phyloP scores from a whole-genome alignment of 2,797 vertebrate genomes.

The Falco rusticolus region DNA sequence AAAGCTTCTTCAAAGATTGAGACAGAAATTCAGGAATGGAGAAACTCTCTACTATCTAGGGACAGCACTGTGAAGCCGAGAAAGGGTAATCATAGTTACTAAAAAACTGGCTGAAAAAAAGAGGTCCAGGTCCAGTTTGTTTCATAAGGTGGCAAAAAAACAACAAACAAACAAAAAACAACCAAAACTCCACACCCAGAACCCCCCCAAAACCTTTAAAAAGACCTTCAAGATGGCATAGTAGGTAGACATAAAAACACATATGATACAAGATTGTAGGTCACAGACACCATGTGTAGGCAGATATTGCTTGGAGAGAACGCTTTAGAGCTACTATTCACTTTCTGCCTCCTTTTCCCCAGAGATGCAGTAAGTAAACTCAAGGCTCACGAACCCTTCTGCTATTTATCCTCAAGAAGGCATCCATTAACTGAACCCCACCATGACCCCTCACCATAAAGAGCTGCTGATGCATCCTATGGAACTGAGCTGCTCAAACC shows the following conservation, averaged over 20 bases:
- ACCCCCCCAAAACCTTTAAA: too few species aligned
- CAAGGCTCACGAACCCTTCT: background rate
- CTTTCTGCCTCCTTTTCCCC: background rate
- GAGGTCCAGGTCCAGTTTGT: background rate
- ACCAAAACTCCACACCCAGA: too few species aligned
- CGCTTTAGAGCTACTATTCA: background rate
- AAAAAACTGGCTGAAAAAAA: background rate
- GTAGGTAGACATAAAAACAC: background rate
- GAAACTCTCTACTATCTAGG: background rate
- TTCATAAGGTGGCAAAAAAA: background rate
- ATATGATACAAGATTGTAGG: background rate
- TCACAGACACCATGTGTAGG: background rate
- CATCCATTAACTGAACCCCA: background rate
- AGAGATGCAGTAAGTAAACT: background rate
- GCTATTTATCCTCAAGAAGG: background rate
- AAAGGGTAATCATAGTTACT: background rate
- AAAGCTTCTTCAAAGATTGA: background rate
- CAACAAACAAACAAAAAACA: too few species aligned
- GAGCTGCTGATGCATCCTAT: background rate
- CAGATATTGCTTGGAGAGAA: background rate
- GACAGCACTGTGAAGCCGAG: background rate
- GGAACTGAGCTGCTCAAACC: background rate
- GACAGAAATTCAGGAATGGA: background rate
- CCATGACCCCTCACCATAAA: background rate
- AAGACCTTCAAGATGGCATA: background rate